Evolutionary conservation across 2,113 vertebrate species (phyloP).

Genomic region (Corythornis vintsioides): DNA sequence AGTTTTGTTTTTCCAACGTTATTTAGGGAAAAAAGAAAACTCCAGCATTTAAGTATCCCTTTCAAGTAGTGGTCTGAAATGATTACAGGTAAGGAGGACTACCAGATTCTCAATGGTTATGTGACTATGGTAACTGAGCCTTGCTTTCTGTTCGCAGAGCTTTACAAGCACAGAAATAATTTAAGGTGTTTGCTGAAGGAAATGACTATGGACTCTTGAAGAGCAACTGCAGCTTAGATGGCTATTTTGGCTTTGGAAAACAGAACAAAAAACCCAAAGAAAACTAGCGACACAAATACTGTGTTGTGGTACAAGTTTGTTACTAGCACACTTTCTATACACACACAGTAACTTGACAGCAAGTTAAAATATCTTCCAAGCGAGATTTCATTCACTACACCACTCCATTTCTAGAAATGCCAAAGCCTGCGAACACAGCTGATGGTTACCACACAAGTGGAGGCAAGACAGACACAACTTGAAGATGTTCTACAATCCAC

Average conservation of each 20-base stretch:
- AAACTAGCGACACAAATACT: slow-evolving; percentile 77
- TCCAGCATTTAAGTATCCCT: slow-evolving; percentile 61
- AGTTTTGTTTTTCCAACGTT: slow-evolving; percentile 32
- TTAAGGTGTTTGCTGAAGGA: slow-evolving; percentile 55
- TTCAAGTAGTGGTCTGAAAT: slow-evolving; percentile 74
- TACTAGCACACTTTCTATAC: slow-evolving; percentile 66
- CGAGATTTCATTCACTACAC: slow-evolving; percentile 44
- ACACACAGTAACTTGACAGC: slow-evolving; percentile 50
- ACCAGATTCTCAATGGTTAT: slow-evolving; percentile 60
- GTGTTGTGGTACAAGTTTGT: slow-evolving; percentile 74
- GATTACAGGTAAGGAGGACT: slow-evolving; percentile 59
- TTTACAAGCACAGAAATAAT: slow-evolving; percentile 59
- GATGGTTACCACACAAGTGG: slow-evolving; percentile 26
- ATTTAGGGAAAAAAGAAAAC: slow-evolving; percentile 54
- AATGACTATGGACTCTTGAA: slow-evolving; percentile 64
- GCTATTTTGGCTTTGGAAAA: slow-evolving; percentile 74
- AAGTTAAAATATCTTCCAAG: slow-evolving; percentile 56
- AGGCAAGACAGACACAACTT: slow-evolving; percentile 48
- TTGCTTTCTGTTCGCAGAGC: slow-evolving; percentile 61
- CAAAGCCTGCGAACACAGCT: background rate
- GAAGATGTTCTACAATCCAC: slow-evolving; percentile 64
- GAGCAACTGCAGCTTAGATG: slow-evolving; percentile 71
- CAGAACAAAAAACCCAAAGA: slow-evolving; percentile 37
- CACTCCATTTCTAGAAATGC: slow-evolving; percentile 37
- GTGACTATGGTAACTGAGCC: slow-evolving; percentile 70